Evolutionary conservation across 2,888 invertebrate species (phyloP).

Genomic region (Agonopterix arenella): DNA sequence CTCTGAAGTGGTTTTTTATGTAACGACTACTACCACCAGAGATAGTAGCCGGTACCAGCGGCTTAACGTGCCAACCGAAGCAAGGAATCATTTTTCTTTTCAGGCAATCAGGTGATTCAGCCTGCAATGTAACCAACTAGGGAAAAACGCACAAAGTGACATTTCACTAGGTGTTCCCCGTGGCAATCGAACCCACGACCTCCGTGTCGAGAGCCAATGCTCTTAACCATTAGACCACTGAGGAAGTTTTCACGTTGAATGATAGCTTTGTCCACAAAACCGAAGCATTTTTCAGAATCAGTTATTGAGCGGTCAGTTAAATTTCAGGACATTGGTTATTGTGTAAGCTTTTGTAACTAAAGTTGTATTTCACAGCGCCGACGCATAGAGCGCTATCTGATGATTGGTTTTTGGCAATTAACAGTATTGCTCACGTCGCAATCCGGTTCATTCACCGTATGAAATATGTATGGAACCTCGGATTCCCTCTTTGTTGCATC

Average conservation of each 20-base stretch:
- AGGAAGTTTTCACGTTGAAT: background rate
- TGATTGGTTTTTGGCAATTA: slow-evolving; percentile 78
- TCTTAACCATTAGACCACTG: too few species aligned
- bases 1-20: too few species aligned
- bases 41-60: too few species aligned
- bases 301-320: slow-evolving; percentile 2
- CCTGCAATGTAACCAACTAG: too few species aligned
- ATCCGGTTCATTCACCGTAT: slow-evolving; percentile 72
- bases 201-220: too few species aligned
- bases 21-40: too few species aligned
- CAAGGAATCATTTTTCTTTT: too few species aligned
- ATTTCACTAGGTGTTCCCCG: too few species aligned
- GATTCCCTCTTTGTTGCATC: slow-evolving; percentile 61
- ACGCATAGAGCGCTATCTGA: slow-evolving; percentile 72
- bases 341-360: slow-evolving; percentile 58
- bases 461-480: slow-evolving; percentile 71
- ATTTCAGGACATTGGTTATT: slow-evolving; percentile 6
- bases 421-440: slow-evolving; percentile 72
- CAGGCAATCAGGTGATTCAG: too few species aligned
- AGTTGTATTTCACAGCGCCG: slow-evolving; percentile 69
- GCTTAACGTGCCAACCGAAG: too few species aligned
- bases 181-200: too few species aligned
- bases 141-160: too few species aligned
- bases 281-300: background rate
- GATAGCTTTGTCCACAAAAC: background rate